phyloP scores from a whole-genome alignment of 2,113 vertebrate genomes.

The Gymnobelideus leadbeateri region DNA sequence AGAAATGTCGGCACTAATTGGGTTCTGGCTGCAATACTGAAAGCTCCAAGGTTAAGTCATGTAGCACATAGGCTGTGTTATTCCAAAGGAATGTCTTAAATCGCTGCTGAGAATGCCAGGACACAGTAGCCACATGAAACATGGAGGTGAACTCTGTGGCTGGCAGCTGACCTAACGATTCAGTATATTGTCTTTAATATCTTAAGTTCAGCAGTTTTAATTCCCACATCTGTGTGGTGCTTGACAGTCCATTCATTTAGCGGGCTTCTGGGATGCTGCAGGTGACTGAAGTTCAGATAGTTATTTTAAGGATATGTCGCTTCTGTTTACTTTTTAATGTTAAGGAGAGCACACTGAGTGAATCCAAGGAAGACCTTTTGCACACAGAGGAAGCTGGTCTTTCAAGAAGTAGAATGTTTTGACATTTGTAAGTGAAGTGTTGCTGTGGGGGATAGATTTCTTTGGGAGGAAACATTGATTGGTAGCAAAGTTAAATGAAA shows the following conservation, averaged over 20 bases:
- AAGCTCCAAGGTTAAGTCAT: constrained; percentile 46
- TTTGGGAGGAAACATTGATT: constrained; percentile 61
- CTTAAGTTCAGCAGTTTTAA: constrained; percentile 74
- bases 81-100: constrained; percentile 64
- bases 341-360: constrained; percentile 66
- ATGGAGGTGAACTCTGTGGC: constrained; percentile 54
- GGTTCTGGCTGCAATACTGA: constrained; percentile 46
- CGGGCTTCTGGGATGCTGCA: constrained; percentile 47
- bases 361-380: constrained; percentile 70
- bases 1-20: constrained; percentile 47
- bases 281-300: constrained; percentile 66
- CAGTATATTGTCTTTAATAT: constrained; percentile 54
- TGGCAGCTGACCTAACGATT: constrained; percentile 69
- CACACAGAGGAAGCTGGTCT: constrained; percentile 66
- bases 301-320: constrained; percentile 75
- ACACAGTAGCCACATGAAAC: constrained; percentile 28
- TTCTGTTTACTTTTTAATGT: constrained; percentile 77
- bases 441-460: constrained; percentile 63
- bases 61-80: constrained; percentile 28
- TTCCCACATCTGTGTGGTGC: constrained; percentile 72
- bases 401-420: constrained; percentile 72
- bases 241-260: constrained; percentile 77
- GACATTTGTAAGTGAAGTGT: constrained; percentile 69
- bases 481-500: constrained; percentile 44
- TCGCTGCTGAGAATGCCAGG: constrained; percentile 42